Evolutionary conservation across 2,888 invertebrate genomes (phyloP).

Genomic region (Drosophila percnosoma): DNA sequence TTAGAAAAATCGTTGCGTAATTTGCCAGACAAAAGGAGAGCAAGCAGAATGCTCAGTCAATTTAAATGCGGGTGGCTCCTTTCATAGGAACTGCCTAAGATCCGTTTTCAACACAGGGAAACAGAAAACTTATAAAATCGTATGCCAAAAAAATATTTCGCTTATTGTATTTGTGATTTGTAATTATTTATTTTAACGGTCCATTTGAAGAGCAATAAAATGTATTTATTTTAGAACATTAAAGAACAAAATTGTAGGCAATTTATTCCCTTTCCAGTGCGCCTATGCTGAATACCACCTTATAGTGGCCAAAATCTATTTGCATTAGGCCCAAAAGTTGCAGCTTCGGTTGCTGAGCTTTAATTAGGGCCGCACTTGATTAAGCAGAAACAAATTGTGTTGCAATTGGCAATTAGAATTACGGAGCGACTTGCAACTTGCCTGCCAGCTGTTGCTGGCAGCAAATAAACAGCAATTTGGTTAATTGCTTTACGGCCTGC

Average conservation of each 20-base stretch:
- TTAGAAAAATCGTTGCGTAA: constrained; percentile 11
- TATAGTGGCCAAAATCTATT: constrained; percentile 4
- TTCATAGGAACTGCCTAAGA: constrained; percentile 5
- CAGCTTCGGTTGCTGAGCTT: constrained; percentile 43
- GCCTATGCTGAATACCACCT: background rate
- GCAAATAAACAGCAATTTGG: constrained; percentile 71
- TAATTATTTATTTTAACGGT: background rate
- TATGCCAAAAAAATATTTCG: background rate
- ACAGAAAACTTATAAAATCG: background rate
- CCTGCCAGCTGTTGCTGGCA: constrained; percentile 61
- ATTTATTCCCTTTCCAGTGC: background rate
- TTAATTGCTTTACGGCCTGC: constrained; percentile 69
- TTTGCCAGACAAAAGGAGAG: constrained; percentile 4
- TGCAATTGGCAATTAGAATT: constrained; percentile 56
- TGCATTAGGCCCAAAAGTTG: constrained; percentile 9
- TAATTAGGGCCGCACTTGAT: constrained; percentile 55
- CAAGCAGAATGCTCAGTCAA: constrained; percentile 24
- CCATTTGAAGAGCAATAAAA: background rate
- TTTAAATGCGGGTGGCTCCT: constrained; percentile 32
- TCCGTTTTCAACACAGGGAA: background rate
- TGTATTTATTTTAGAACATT: background rate
- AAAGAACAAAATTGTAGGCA: background rate
- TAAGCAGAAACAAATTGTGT: constrained; percentile 56
- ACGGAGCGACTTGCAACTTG: constrained; percentile 44
- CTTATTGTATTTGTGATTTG: background rate